phyloP scores from a whole-genome alignment of 2,888 invertebrate genomes.

The Mesorhabditis sp. region DNA sequence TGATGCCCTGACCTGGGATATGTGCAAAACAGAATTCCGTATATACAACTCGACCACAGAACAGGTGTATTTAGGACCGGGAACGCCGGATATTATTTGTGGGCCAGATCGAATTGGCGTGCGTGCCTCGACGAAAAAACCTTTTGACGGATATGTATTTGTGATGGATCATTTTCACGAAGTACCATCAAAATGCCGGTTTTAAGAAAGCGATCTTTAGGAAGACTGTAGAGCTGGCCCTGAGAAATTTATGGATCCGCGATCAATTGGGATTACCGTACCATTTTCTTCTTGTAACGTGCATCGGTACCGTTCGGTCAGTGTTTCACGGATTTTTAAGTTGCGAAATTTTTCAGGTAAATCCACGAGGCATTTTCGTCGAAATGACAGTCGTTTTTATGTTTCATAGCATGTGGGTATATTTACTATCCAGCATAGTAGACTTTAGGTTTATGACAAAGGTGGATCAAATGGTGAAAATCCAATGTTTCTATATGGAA shows the following conservation, averaged over 20 bases:
- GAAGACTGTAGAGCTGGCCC: constrained; percentile 53
- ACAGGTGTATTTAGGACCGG: constrained; percentile 41
- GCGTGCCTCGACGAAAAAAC: constrained; percentile 54
- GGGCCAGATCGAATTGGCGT: constrained; percentile 56
- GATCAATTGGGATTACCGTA: constrained; percentile 51
- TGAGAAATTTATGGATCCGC: constrained; percentile 46
- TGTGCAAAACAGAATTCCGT: constrained; percentile 57
- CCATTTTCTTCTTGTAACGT: constrained; percentile 57
- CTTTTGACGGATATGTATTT: constrained; percentile 57
- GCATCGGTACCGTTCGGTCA: constrained; percentile 54
- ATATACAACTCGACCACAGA: constrained; percentile 13
- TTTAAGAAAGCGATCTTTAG: constrained; percentile 4
- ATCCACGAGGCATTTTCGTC: constrained; percentile 56
- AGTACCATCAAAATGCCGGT: neutral
- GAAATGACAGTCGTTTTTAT: constrained; percentile 56
- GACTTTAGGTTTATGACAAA: constrained; percentile 52
- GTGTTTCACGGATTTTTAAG: constrained; percentile 9
- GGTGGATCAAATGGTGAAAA: constrained; percentile 58
- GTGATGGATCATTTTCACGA: constrained; percentile 56
- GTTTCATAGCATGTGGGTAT: constrained; percentile 47
- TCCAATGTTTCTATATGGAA: constrained; percentile 59
- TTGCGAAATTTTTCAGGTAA: constrained; percentile 32
- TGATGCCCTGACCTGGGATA: constrained; percentile 54
- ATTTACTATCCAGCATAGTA: neutral
- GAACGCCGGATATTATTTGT: constrained; percentile 56